Evolutionary conservation across 2,113 vertebrate genomes (phyloP).

Genomic region (Ginglymostoma cirratum): DNA sequence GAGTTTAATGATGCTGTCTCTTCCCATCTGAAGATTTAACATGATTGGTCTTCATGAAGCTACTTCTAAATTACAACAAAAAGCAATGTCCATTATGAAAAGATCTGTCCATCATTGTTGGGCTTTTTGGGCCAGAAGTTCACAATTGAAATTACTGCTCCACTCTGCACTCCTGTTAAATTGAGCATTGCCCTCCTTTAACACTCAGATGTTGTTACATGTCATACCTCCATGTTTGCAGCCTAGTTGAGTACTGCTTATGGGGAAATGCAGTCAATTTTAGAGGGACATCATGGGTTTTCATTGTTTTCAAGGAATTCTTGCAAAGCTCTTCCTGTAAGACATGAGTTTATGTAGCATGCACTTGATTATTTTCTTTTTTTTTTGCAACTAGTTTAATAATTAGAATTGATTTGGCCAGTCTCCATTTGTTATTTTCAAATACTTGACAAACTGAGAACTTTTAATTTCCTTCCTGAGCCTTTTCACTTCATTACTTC

Average conservation of each 20-base stretch:
- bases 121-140: not conserved
- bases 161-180: not conserved
- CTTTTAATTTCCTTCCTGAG: not conserved
- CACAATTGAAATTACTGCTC: not conserved
- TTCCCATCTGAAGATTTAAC: not conserved
- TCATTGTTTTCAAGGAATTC: not conserved
- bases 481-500: not conserved
- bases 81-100: not conserved
- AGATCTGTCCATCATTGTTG: not conserved
- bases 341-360: not conserved
- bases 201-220: not conserved
- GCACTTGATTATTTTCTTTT: not conserved
- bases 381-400: not conserved
- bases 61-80: not conserved
- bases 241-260: not conserved
- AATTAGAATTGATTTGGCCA: not conserved
- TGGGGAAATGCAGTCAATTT: not conserved
- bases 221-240: not conserved
- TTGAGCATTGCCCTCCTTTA: too few species aligned
- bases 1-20: not conserved
- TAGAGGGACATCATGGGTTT: not conserved
- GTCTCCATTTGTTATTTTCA: not conserved
- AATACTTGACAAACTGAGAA: not conserved
- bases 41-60: not conserved
- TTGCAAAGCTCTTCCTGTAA: not conserved